phyloP scores from a whole-genome alignment of 2,797 vertebrate species.

The Spinibarbus caldwelli region DNA sequence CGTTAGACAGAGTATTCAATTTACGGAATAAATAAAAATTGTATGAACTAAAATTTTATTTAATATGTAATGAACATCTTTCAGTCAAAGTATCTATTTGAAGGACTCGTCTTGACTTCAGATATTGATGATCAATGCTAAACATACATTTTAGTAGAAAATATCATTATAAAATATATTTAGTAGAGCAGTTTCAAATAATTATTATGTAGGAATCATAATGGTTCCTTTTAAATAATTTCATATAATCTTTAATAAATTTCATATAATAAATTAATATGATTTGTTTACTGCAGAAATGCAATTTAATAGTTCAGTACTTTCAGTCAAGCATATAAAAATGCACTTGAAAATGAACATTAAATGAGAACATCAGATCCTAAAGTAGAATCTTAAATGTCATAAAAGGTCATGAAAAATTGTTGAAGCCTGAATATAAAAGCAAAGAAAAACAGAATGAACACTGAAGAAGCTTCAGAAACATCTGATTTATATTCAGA shows the following conservation, averaged over 20 bases:
- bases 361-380: background rate
- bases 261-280: background rate
- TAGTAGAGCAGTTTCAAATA: background rate
- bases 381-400: background rate
- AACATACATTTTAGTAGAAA: background rate
- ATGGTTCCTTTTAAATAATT: background rate
- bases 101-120: background rate
- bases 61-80: background rate
- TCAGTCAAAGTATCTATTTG: background rate
- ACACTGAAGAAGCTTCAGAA: no score
- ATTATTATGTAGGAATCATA: background rate
- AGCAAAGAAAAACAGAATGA: no score
- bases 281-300: background rate
- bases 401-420: background rate
- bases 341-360: background rate
- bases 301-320: background rate
- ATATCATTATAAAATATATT: no score
- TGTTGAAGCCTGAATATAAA: background rate
- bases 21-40: background rate
- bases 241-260: background rate
- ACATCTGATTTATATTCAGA: no score
- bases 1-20: background rate
- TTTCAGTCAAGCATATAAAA: background rate
- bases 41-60: background rate
- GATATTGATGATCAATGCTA: background rate